Evolutionary conservation across 2,113 vertebrate species (phyloP), one percentile per base, ranked within the genome.

Genomic region (Peromyscus californicus): DNA sequence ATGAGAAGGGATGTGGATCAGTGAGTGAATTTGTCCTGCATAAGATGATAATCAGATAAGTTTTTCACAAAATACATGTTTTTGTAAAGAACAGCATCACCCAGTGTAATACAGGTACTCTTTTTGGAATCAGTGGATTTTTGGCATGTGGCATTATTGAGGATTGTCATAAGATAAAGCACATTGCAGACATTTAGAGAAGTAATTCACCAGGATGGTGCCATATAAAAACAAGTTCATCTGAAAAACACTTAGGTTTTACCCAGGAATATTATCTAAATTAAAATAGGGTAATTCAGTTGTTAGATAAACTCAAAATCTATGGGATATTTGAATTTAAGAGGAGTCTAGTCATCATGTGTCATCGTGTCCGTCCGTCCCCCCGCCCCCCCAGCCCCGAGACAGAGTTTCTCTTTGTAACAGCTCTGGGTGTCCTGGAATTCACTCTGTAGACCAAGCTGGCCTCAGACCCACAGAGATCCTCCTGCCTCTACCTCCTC

Each of bases 21-120:
- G 33, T 89, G 88, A 84, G 48, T 94, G 48, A 94, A 94, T 85
- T 96, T 95, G 91, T 88, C 21, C 76, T 15, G 5, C 16, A 19
- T 85, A 80, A 80, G 51, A 48, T 45, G 16, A 80, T 87, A 42
- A 76, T 89, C 70, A n/a, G 11, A 67, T 72, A 94, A 69, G 61
- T 6, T 33, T 90, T 96, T 42, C n/a, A 80, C 15, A 89, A 74
- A 96, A 59, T 65, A 36, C 16, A 42, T 74, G 22, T 48, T 93
- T 95, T 94, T 84, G 70, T 59, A 75, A 89, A 94, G 33, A 94
- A 48, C 36, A 79, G 3, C 48, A 69, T 51, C 42, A 75, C 0
- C 78, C 26, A 88, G 67, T 90, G 12, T 45, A 78, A 24, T 39
- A 3, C 42, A 61, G 19, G 17, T 94, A 21, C 45, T 83, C 6